These are phyloP conservation scores for Carassius gibelio DNA, from an alignment of 2,113 vertebrate species.

Conservation along the genomic window DNA sequence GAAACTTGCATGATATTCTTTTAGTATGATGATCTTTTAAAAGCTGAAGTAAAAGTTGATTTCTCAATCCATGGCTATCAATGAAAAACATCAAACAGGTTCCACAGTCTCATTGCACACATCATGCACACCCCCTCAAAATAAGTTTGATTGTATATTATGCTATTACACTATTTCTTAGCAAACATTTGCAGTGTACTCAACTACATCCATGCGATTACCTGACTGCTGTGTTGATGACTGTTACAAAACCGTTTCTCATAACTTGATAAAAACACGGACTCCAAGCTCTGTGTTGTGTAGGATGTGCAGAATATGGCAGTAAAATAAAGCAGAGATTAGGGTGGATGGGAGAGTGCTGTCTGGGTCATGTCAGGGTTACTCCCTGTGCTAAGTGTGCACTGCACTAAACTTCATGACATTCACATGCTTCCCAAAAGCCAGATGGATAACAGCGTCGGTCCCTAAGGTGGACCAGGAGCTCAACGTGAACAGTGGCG, in stretches of 20 bases:
- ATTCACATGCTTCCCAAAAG: not conserved
- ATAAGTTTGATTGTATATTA: not conserved
- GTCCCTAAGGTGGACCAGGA: not conserved
- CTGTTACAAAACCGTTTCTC: not conserved
- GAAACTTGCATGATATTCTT: too few relatives aligned
- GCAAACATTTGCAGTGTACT: not conserved
- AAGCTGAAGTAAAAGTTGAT: too few relatives aligned
- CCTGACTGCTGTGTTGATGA: not conserved
- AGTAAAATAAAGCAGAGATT: constrained; percentile 2
- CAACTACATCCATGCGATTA: not conserved
- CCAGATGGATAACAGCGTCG: not conserved
- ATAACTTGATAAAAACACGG: not conserved
- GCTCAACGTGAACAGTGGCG: too few relatives aligned
- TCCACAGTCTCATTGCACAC: too few relatives aligned
- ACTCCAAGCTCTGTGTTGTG: not conserved
- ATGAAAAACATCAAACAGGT: too few relatives aligned
- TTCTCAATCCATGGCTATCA: too few relatives aligned
- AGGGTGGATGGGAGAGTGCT: not conserved
- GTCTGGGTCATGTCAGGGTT: not conserved
- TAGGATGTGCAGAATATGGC: not conserved
- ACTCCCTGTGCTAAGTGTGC: not conserved
- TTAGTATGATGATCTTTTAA: too few relatives aligned
- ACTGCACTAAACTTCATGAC: not conserved
- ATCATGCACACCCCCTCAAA: too few relatives aligned
- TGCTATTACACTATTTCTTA: not conserved